Percentiles rank a stretch among this genome's conserved stretches.
phyloP scores from a whole-genome alignment of 92 coral and sea anemone genomes.

The Galaxea fascicularis region DNA sequence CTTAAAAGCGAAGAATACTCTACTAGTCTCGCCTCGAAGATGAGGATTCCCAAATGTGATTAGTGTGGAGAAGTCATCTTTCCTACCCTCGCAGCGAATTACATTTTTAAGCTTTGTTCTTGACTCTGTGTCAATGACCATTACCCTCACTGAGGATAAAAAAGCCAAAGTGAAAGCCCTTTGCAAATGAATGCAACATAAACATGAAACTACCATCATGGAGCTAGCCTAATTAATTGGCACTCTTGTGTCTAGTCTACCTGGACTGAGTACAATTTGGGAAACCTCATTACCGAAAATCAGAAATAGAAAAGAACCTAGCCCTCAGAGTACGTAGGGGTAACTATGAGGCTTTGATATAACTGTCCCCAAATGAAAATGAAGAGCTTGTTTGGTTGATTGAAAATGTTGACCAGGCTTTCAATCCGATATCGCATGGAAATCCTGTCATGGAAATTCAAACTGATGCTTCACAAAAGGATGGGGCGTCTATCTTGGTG shows the following conservation, averaged over 20 bases:
- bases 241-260: constrained; percentile 34
- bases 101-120: constrained; percentile 48
- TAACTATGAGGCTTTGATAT: constrained; percentile 29
- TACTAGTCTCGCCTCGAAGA: too few species aligned
- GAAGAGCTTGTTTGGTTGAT: constrained; percentile 51
- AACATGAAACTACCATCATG: constrained; percentile 17
- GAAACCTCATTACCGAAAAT: neutral
- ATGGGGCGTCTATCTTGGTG: constrained; percentile 23
- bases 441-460: too few species aligned
- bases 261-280: constrained; percentile 33
- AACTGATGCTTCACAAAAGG: too few species aligned
- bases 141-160: constrained; percentile 49
- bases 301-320: constrained; percentile 45
- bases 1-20: too few species aligned
- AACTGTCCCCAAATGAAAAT: constrained; percentile 28
- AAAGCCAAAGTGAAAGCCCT: too few species aligned
- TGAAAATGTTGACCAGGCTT: constrained; percentile 22
- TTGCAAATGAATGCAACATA: constrained; percentile 38
- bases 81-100: constrained; percentile 47
- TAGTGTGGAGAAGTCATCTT: constrained; percentile 46
- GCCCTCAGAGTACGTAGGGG: constrained; percentile 44
- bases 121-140: constrained; percentile 55
- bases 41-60: too few species aligned
- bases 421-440: constrained; percentile 29
- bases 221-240: constrained; percentile 46